A percentile compares a stretch with the other conserved stretches of the same genome.
phyloP scores from a whole-genome alignment of 2,113 vertebrate species.

The Planiliza haematocheilus region DNA sequence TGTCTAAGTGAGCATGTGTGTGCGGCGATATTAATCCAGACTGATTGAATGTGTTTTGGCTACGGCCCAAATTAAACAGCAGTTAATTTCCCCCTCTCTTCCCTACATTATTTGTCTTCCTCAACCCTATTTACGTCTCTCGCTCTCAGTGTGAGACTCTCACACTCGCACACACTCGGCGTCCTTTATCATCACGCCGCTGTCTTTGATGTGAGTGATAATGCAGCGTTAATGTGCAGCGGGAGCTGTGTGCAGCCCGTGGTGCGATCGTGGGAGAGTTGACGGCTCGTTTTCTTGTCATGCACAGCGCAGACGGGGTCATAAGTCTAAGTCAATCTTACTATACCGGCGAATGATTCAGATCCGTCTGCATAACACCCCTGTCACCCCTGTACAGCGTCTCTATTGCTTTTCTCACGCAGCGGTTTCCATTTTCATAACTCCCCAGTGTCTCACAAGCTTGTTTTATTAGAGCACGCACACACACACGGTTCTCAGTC shows the following conservation, averaged over 20 bases:
- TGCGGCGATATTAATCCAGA: slow-evolving; percentile 26
- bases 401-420: not conserved
- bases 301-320: not conserved
- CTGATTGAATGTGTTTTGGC: slow-evolving; percentile 52
- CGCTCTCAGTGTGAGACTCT: slow-evolving; percentile 12
- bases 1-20: not conserved
- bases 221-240: not conserved
- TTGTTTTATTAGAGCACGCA: slow-evolving; percentile 19
- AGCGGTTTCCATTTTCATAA: not conserved
- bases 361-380: not conserved
- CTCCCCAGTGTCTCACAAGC: slow-evolving; percentile 4
- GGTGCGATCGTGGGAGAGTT: slow-evolving; percentile 54
- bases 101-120: slow-evolving; percentile 41
- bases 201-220: slow-evolving; percentile 48
- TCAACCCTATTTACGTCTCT: slow-evolving; percentile 14
- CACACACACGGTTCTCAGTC: not conserved
- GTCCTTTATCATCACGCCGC: slow-evolving; percentile 3
- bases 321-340: slow-evolving; percentile 14
- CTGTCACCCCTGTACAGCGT: not conserved
- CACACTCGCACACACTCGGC: slow-evolving; percentile 17
- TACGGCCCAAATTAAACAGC: slow-evolving; percentile 57
- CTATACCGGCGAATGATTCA: slow-evolving; percentile 14
- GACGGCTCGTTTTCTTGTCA: slow-evolving; percentile 36
- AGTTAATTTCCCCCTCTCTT: slow-evolving; percentile 21
- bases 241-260: slow-evolving; percentile 22